Conservation (phyloP, 2,113 vertebrate species). For the Oreotrochilus melanogaster region DNA sequence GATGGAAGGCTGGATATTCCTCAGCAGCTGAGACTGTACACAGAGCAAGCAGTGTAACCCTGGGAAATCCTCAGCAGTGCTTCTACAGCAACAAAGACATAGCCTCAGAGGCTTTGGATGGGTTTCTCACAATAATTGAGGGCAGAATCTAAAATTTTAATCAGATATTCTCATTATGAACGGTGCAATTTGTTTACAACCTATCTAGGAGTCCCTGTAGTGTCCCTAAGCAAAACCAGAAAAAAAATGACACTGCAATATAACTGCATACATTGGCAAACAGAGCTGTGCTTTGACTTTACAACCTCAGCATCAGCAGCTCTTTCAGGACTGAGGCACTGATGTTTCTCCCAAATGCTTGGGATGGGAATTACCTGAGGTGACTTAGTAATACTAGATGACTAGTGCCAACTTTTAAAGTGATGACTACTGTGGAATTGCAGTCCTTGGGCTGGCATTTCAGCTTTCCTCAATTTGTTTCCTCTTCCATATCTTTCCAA, state of each 20-base stretch:
- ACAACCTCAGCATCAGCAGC: slow-evolving; percentile 1
- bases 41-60: not conserved
- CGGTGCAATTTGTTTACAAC: not conserved
- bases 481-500: slow-evolving; percentile 33
- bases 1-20: not conserved
- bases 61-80: not conserved
- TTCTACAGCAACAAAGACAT: not conserved
- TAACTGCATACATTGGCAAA: not conserved
- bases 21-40: not conserved
- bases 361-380: slow-evolving; percentile 26
- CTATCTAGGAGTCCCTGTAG: not conserved
- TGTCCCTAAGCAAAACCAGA: not conserved
- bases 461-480: slow-evolving; percentile 12
- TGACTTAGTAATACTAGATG: slow-evolving; percentile 6
- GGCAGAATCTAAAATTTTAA: slow-evolving; percentile 30
- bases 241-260: not conserved
- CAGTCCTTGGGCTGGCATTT: slow-evolving; percentile 7
- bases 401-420: slow-evolving; percentile 21
- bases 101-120: not conserved
- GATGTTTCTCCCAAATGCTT: not conserved
- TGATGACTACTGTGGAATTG: slow-evolving; percentile 14
- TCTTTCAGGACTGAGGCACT: not conserved
- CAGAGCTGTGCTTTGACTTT: not conserved
- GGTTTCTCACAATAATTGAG: not conserved
- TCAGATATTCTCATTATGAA: not conserved